These are phyloP conservation scores for Bubalus kerabau DNA, from an alignment of 2,113 vertebrate species.

Conservation along the genomic window DNA sequence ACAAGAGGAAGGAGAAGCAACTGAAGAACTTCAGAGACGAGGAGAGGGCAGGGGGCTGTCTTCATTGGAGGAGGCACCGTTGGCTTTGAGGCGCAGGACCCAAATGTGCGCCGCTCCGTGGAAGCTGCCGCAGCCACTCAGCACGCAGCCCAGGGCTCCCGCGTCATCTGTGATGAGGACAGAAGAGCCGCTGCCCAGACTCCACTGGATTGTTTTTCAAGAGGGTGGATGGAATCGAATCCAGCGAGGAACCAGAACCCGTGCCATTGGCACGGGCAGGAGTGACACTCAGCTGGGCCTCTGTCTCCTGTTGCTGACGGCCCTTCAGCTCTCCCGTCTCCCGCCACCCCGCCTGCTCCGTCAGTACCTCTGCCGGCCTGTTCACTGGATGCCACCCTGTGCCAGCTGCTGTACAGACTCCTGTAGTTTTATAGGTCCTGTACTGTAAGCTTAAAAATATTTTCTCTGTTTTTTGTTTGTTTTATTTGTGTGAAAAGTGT, in stretches of 20 bases:
- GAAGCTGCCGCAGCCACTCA: not conserved
- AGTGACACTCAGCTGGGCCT: not conserved
- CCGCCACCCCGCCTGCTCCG: accelerated
- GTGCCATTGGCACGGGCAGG: not conserved
- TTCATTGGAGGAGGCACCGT: not conserved
- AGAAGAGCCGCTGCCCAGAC: not conserved
- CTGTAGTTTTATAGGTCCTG: not conserved
- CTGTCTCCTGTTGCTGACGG: not conserved
- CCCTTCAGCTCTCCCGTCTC: not conserved
- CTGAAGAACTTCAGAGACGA: not conserved
- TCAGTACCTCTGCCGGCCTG: not conserved
- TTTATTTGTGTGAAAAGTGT: not conserved
- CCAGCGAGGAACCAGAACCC: not conserved
- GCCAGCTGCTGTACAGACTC: not conserved
- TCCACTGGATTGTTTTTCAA: not conserved
- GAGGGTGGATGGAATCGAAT: not conserved
- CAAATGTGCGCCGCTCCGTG: accelerated
- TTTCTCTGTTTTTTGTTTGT: not conserved
- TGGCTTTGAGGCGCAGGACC: not conserved
- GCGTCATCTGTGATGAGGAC: not conserved
- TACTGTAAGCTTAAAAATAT: not conserved
- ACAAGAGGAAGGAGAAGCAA: not conserved
- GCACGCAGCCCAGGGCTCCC: not conserved
- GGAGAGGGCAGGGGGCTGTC: not conserved
- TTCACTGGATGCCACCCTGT: not conserved